Percentiles rank a stretch among this genome's conserved stretches.
These are phyloP conservation scores for Varanus komodoensis DNA, from an alignment of 2,113 vertebrate genomes.

Conservation along the genomic window DNA sequence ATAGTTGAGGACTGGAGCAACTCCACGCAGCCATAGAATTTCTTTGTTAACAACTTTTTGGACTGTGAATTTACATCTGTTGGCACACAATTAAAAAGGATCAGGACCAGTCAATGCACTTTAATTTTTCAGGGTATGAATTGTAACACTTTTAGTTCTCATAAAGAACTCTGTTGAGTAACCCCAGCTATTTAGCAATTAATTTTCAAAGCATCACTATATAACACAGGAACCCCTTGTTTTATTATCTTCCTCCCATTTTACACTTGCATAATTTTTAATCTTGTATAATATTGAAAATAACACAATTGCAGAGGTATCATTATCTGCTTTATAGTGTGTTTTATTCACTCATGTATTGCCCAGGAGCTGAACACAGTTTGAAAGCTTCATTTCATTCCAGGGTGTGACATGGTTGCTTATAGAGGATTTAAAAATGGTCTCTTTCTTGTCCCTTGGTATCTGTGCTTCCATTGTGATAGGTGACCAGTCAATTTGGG, in stretches of 20 bases:
- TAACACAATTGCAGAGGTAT: not conserved
- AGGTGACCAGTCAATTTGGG: not conserved
- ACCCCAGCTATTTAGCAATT: not conserved
- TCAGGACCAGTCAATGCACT: not conserved
- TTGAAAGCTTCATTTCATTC: not conserved
- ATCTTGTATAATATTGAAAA: not conserved
- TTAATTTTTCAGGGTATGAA: not conserved
- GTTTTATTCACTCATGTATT: not conserved
- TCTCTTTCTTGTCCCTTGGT: not conserved
- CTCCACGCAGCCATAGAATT: no score
- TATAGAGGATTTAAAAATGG: not conserved
- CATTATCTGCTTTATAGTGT: not conserved
- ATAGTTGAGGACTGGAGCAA: no score
- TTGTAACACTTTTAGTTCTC: not conserved
- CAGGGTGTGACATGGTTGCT: not conserved
- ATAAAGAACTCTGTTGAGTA: not conserved
- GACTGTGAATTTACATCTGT: not conserved
- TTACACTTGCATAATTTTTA: not conserved
- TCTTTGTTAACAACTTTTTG: not conserved
- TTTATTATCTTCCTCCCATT: not conserved
- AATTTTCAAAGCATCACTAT: not conserved
- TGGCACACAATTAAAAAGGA: not conserved
- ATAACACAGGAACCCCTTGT: not conserved
- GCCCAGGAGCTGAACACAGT: not conserved
- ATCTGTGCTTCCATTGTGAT: not conserved